A percentile compares a stretch with the other conserved stretches of the same genome.
Evolutionary conservation across 2,113 vertebrate genomes (phyloP).

Genomic region (Clarias macrocephalus): DNA sequence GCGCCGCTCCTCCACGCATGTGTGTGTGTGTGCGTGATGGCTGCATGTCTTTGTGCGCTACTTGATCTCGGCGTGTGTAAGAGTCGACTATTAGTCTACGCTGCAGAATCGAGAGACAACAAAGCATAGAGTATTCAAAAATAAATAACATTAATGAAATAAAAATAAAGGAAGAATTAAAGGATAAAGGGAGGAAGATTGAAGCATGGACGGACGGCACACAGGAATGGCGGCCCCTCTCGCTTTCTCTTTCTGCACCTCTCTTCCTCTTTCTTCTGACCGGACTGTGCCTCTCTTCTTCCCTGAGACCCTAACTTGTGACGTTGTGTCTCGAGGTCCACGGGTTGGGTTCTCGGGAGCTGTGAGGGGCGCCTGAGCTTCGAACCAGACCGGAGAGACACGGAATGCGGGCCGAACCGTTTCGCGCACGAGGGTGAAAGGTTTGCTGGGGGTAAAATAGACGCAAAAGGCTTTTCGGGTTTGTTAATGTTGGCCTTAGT

Average conservation of each 20-base stretch:
- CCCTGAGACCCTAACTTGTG: slow-evolving; percentile 99
- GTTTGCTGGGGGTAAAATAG: not conserved
- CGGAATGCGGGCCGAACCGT: not conserved
- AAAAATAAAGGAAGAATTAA: not conserved
- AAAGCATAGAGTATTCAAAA: not conserved
- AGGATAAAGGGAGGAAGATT: not conserved
- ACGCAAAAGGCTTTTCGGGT: slow-evolving; percentile 25
- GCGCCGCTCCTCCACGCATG: slow-evolving; percentile 40
- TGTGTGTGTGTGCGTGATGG: slow-evolving; percentile 38
- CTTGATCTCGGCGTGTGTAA: not conserved
- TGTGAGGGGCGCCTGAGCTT: slow-evolving; percentile 84
- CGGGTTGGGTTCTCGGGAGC: slow-evolving; percentile 99
- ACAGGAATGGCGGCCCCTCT: slow-evolving; percentile 31
- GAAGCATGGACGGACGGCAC: slow-evolving; percentile 1
- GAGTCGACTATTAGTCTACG: not conserved
- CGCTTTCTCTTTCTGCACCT: not conserved
- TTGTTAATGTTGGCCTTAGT: slow-evolving; percentile 62
- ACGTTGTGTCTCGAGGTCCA: slow-evolving; percentile 98
- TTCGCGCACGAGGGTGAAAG: slow-evolving; percentile 11
- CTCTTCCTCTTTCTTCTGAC: not conserved
- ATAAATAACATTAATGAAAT: not conserved
- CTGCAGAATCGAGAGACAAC: not conserved
- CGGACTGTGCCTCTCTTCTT: slow-evolving; percentile 91
- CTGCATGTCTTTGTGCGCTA: slow-evolving; percentile 30
- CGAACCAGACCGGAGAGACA: slow-evolving; percentile 16